Percentiles rank a stretch among this genome's conserved stretches.
phyloP scores from a whole-genome alignment of 2,113 vertebrate genomes.

The Variabilichromis moorii region DNA sequence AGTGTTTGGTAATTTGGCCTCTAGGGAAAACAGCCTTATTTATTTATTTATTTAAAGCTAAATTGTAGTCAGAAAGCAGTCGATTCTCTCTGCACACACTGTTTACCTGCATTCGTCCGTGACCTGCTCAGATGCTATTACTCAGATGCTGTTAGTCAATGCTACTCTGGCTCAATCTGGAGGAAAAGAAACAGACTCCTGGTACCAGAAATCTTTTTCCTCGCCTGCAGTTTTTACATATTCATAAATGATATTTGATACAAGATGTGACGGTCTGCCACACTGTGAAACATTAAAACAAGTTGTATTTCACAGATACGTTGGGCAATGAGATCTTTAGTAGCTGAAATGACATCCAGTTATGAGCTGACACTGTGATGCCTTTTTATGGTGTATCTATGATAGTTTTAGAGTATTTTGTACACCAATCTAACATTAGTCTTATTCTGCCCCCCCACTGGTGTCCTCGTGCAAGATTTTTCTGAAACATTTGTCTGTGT shows the following conservation, averaged over 20 bases:
- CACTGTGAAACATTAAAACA: neutral
- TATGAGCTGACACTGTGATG: neutral
- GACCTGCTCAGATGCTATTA: neutral
- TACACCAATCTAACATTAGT: neutral
- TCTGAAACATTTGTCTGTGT: neutral
- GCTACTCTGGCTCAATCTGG: neutral
- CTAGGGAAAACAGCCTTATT: neutral
- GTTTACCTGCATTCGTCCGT: neutral
- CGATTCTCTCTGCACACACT: neutral
- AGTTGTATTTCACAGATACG: neutral
- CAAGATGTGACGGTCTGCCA: neutral
- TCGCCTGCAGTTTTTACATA: neutral
- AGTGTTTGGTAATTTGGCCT: neutral
- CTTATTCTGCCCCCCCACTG: neutral
- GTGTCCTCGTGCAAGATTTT: neutral
- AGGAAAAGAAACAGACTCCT: neutral
- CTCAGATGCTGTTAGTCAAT: neutral
- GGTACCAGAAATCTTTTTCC: neutral
- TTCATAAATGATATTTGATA: neutral
- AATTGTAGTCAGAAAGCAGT: neutral
- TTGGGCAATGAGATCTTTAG: neutral
- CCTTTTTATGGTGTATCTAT: fast-evolving
- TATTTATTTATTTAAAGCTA: neutral
- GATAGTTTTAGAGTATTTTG: neutral
- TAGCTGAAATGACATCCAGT: neutral